phyloP scores from a whole-genome alignment of 1,140 invertebrate species.

The Mizuhopecten yessoensis region DNA sequence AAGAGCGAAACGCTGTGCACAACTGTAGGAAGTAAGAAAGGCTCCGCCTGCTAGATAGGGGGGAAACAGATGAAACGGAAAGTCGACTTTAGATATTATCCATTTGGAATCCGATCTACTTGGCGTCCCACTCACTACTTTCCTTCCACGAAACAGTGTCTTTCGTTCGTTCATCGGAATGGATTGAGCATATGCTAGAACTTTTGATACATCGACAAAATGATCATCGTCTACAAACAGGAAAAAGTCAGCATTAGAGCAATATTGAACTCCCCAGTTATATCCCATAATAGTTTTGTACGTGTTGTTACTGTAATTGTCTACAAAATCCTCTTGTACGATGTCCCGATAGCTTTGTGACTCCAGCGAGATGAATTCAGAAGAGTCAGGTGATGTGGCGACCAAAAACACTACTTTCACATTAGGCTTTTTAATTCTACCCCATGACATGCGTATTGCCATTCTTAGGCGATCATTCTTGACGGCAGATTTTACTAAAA shows the following conservation, averaged over 20 bases:
- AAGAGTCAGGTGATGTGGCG: slow-evolving; percentile 4
- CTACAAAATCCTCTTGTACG: slow-evolving; percentile 47
- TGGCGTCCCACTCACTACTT: not conserved
- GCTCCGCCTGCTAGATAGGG: not conserved
- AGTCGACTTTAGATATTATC: not conserved
- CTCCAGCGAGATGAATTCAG: slow-evolving; percentile 40
- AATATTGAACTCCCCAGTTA: slow-evolving; percentile 45
- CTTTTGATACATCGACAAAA: slow-evolving; percentile 41
- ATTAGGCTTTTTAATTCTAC: not conserved
- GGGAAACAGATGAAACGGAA: not conserved
- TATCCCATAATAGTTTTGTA: slow-evolving; percentile 51
- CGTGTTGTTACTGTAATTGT: slow-evolving; percentile 48
- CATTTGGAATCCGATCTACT: slow-evolving; percentile 11
- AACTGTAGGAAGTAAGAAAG: not conserved
- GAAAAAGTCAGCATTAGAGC: slow-evolving; percentile 41
- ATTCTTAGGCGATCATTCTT: slow-evolving; percentile 15
- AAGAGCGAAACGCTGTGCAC: not conserved
- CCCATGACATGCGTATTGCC: slow-evolving; percentile 44
- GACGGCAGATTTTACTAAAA: slow-evolving; percentile 51
- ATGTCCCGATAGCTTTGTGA: slow-evolving; percentile 28
- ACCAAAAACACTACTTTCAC: slow-evolving; percentile 45
- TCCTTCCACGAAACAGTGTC: slow-evolving; percentile 41
- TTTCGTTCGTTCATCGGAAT: not conserved
- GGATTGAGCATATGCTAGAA: slow-evolving; percentile 31
- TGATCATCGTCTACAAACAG: slow-evolving; percentile 56